Evolutionary conservation across 2,797 vertebrate genomes (phyloP).

Genomic region (Micropoecilia bifurca): DNA sequence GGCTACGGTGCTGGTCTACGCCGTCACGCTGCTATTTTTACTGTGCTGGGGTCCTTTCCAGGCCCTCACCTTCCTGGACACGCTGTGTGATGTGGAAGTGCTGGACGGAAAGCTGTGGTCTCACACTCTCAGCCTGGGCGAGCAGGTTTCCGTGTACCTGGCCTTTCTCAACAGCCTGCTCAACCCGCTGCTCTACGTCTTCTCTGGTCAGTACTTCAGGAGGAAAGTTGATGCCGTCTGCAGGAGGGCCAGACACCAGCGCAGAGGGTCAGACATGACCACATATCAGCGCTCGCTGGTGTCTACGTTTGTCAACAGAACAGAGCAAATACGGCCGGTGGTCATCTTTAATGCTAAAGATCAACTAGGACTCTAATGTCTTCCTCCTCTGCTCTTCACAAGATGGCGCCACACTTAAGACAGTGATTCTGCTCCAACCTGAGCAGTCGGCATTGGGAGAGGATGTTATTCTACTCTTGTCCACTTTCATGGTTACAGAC

Average conservation of each 20-base stretch:
- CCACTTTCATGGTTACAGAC: not conserved
- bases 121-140: slow-evolving; percentile 70
- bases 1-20: slow-evolving; percentile 83
- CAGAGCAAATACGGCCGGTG: slow-evolving; percentile 71
- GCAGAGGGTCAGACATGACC: slow-evolving; percentile 69
- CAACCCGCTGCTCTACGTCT: slow-evolving; percentile 91
- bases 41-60: slow-evolving; percentile 92
- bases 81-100: slow-evolving; percentile 54
- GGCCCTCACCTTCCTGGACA: slow-evolving; percentile 84
- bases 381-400: slow-evolving; percentile 6
- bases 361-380: slow-evolving; percentile 18
- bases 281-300: slow-evolving; percentile 68
- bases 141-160: slow-evolving; percentile 82
- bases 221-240: slow-evolving; percentile 87
- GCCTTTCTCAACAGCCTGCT: slow-evolving; percentile 91
- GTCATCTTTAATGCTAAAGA: slow-evolving; percentile 31
- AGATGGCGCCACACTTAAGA: slow-evolving; percentile 14
- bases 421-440: slow-evolving; percentile 12
- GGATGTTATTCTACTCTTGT: not conserved
- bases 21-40: slow-evolving; percentile 87
- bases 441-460: slow-evolving; percentile 3
- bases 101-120: slow-evolving; percentile 48
- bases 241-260: slow-evolving; percentile 52
- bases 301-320: slow-evolving; percentile 72
- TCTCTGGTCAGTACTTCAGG: slow-evolving; percentile 91